Conservation (phyloP, 2,797 vertebrate genomes). For the Stomatorhinus walkeri region DNA sequence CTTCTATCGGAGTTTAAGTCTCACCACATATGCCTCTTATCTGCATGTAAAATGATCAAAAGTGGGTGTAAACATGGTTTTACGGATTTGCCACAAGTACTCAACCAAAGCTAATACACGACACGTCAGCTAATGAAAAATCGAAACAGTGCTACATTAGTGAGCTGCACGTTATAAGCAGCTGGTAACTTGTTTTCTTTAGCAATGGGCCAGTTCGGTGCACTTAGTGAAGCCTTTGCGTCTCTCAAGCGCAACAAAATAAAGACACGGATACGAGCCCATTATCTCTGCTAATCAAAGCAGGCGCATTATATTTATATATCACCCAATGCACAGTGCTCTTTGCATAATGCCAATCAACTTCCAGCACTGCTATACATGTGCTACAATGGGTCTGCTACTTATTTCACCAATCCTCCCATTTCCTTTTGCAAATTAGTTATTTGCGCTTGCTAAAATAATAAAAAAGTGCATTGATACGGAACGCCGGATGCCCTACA, state of each 20-base stretch:
- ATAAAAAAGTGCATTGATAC: background rate
- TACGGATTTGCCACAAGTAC: background rate
- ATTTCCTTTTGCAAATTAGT: slow-evolving; percentile 19
- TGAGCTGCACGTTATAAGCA: slow-evolving; percentile 3
- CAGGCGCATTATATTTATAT: background rate
- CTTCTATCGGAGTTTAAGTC: background rate
- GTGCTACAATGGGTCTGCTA: slow-evolving; percentile 12
- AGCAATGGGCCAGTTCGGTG: background rate
- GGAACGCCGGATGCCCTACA: background rate
- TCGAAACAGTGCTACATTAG: background rate
- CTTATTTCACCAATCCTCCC: slow-evolving; percentile 17
- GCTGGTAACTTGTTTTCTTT: slow-evolving; percentile 12
- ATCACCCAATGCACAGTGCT: background rate
- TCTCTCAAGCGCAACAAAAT: background rate
- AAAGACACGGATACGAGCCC: background rate
- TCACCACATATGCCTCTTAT: background rate
- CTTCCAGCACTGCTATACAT: slow-evolving; percentile 23
- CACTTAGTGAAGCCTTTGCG: background rate
- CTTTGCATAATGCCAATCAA: slow-evolving; percentile 28
- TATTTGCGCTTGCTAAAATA: background rate
- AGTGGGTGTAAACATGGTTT: background rate
- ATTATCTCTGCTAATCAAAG: slow-evolving; percentile 15
- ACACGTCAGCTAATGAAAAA: slow-evolving; percentile 17
- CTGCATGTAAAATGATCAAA: background rate
- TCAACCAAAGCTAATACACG: background rate